Percentiles rank a stretch among this genome's conserved stretches.
Evolutionary conservation across 2,797 vertebrate species (phyloP).

Genomic region (Cuculus canorus): DNA sequence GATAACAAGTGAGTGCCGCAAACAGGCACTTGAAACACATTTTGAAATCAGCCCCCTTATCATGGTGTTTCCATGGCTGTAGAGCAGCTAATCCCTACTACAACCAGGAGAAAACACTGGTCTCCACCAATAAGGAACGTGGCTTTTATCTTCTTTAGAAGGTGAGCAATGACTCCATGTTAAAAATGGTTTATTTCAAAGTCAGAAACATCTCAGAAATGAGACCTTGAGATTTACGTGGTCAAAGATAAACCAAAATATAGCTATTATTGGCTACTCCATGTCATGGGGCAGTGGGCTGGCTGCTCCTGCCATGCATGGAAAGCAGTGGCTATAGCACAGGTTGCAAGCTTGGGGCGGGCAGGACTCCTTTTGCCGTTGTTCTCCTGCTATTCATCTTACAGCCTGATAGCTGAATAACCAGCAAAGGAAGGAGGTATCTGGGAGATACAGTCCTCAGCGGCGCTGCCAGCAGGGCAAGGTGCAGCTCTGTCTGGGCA

Average conservation of each 20-base stretch:
- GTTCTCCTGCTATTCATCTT: not conserved
- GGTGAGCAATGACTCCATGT: rapidly evolving
- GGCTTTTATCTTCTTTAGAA: not conserved
- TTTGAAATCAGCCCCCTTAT: not conserved
- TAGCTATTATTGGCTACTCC: not conserved
- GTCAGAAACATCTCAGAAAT: not conserved
- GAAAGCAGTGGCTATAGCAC: not conserved
- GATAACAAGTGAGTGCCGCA: not conserved
- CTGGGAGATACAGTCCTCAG: no score
- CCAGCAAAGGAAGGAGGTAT: not conserved
- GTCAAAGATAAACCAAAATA: not conserved
- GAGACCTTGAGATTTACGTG: not conserved
- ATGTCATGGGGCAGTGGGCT: rapidly evolving
- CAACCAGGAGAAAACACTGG: not conserved
- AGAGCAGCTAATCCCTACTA: not conserved
- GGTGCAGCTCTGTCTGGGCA: not conserved
- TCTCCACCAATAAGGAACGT: not conserved
- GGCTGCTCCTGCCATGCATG: rapidly evolving
- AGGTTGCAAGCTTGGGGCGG: rapidly evolving
- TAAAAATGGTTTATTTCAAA: not conserved
- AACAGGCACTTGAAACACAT: not conserved
- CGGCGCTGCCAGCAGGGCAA: not conserved
- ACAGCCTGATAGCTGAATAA: not conserved
- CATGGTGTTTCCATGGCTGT: not conserved
- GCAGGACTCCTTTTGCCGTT: not conserved